Percentiles rank a stretch among this genome's conserved stretches.
phyloP scores from a whole-genome alignment of 2,888 invertebrate genomes.

The Polietes domitor region DNA sequence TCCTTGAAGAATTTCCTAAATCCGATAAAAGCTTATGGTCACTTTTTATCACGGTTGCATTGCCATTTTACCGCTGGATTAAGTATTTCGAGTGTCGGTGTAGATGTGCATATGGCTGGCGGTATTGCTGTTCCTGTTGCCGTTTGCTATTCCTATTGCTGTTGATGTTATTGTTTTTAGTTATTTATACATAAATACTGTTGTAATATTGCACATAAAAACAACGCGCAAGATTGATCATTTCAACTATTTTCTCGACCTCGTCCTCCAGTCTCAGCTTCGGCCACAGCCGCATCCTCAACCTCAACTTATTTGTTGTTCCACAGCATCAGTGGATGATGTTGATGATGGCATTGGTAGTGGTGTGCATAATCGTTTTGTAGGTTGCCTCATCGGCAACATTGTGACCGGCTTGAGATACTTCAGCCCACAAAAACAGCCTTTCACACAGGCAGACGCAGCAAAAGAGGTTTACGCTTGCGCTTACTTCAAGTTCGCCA shows the following conservation, averaged over 20 bases:
- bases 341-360: background rate
- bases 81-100: background rate
- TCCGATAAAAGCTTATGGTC: conserved; percentile 63
- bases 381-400: conserved; percentile 43
- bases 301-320: background rate
- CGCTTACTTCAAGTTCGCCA: conserved; percentile 48
- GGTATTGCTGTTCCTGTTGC: background rate
- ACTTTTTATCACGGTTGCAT: conserved; percentile 62
- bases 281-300: background rate
- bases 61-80: conserved; percentile 39
- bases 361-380: conserved; percentile 62
- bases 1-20: conserved; percentile 48
- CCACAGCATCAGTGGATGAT: background rate
- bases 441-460: conserved; percentile 53
- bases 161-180: conserved; percentile 50
- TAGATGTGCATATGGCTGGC: background rate
- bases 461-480: conserved; percentile 45
- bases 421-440: conserved; percentile 14
- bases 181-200: conserved; percentile 57
- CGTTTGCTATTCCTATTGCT: background rate
- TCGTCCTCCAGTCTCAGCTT: background rate
- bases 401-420: conserved; percentile 32
- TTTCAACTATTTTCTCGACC: conserved; percentile 52
- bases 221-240: conserved; percentile 68
- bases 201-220: conserved; percentile 64